A percentile compares a stretch with the other conserved stretches of the same genome.
Conservation (phyloP, 2,113 vertebrate species). For the Coreoperca whiteheadi region DNA sequence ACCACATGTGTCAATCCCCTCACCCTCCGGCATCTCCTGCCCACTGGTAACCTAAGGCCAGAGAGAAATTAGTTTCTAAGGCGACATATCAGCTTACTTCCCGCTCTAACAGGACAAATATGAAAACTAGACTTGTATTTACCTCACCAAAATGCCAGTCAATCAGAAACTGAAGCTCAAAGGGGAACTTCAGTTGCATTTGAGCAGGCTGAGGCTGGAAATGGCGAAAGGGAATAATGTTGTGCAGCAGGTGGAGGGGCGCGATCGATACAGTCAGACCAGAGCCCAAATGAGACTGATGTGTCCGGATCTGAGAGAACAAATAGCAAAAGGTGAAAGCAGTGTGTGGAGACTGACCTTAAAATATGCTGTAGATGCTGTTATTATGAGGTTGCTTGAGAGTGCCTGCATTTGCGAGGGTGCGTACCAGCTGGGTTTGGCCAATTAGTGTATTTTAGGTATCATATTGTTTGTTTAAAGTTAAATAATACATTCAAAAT, state of each 20-base stretch:
- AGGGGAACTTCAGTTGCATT: constrained; percentile 22
- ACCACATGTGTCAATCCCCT: constrained; percentile 62
- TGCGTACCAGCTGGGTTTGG: not conserved
- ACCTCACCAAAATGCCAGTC: constrained; percentile 42
- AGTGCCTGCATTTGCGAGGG: not conserved
- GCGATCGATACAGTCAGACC: constrained; percentile 62
- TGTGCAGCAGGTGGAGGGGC: constrained; percentile 20
- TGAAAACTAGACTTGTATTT: constrained; percentile 56
- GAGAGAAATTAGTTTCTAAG: constrained; percentile 37
- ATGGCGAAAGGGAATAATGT: constrained; percentile 39
- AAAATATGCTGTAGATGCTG: not conserved
- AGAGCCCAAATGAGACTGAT: constrained; percentile 40
- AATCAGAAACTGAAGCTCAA: constrained; percentile 66
- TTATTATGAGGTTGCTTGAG: not conserved
- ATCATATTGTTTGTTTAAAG: not conserved
- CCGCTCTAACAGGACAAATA: constrained; percentile 47
- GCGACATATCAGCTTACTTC: constrained; percentile 59
- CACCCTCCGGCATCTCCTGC: constrained; percentile 53
- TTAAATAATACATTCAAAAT: not conserved
- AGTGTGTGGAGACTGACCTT: not conserved
- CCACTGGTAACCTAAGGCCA: constrained; percentile 52
- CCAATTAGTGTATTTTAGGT: not conserved
- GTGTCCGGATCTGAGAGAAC: constrained; percentile 22
- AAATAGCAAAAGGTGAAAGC: constrained; percentile 5
- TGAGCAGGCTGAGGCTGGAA: constrained; percentile 32